Base-by-base conservation (phyloP, 2,797 vertebrate genomes). In the Loris lydekkerianus region DNA sequence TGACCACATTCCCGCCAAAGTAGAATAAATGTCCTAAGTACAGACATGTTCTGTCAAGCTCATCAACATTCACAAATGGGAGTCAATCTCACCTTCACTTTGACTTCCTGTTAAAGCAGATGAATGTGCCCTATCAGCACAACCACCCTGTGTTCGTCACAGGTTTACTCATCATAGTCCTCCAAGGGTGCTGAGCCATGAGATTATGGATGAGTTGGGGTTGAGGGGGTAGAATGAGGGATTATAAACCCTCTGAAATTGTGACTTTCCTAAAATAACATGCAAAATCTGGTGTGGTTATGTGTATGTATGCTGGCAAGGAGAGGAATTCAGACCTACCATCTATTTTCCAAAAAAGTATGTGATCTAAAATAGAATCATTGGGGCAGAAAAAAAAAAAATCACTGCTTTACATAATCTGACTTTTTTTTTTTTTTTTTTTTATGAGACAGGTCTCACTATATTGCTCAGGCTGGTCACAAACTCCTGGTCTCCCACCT, bases 1-100 rank as follows among this genome's bases (percentile, higher is more conserved):
- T 85, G 69, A 88, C 73, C 73, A 63, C 81, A 95, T 89, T 97
- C 93, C 89, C 88, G 56, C 53, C 40, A 31, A 75, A 61, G 75
- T 3, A 9, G 75, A 94, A 92, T 87, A 89, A 93, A 78, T 2
- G 6, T 77, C 85, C 60, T 95, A 78, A 78, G 94, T 82, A 93
- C 60, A 93, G 53, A 91, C 91, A 37, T 0, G 65, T 88, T 37
- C 80, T 58, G 1, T 89, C 65, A 78, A 53, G 73, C 31, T 94
- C 77, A 40, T 69, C 43, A 58, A 65, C 78, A 72, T 73, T 95
- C 93, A 56, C 37, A 95, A 83, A 60, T 14, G 56, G 58, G 85
- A 94, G 80, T 56, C 75, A 58, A 84, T 77, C 70, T 94, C 82
- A 73, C 58, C 46, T 25, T 84, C 56, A 7, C 8, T 56, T 18